Conservation (phyloP, 2,888 invertebrate genomes). For the Stramonita haemastoma region DNA sequence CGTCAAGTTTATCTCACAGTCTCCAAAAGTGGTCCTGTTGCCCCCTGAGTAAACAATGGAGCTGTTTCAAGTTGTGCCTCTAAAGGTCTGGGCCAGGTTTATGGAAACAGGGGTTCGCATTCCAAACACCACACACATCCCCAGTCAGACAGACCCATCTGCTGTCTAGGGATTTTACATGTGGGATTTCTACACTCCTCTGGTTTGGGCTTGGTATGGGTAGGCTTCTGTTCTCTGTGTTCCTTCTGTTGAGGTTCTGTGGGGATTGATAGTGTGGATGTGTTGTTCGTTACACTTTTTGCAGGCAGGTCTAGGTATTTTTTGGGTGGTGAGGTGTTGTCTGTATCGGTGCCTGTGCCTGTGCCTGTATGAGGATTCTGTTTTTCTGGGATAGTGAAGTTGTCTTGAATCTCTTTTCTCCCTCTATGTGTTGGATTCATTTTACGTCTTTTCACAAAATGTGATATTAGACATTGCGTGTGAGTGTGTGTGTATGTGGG, state of each 20-base stretch:
- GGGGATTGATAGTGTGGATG: neutral
- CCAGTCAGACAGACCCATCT: neutral
- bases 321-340: too few species aligned
- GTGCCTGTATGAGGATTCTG: too few species aligned
- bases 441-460: too few species aligned
- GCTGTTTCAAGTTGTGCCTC: neutral
- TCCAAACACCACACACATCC: constrained; percentile 1
- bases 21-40: neutral
- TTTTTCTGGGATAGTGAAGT: too few species aligned
- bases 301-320: too few species aligned
- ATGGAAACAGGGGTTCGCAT: constrained; percentile 9
- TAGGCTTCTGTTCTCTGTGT: neutral
- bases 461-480: too few species aligned
- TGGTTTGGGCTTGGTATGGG: neutral
- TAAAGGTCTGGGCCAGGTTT: neutral
- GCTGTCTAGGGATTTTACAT: neutral
- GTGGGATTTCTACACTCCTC: neutral
- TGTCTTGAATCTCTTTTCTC: too few species aligned
- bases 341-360: too few species aligned
- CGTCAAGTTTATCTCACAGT: neutral
- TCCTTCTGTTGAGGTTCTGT: too few species aligned
- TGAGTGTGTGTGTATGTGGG: too few species aligned
- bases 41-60: constrained; percentile 11
- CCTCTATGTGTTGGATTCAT: too few species aligned
- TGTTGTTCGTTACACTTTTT: neutral